phyloP scores from a whole-genome alignment of 1,140 invertebrate genomes.

The Drosophila watanabei region DNA sequence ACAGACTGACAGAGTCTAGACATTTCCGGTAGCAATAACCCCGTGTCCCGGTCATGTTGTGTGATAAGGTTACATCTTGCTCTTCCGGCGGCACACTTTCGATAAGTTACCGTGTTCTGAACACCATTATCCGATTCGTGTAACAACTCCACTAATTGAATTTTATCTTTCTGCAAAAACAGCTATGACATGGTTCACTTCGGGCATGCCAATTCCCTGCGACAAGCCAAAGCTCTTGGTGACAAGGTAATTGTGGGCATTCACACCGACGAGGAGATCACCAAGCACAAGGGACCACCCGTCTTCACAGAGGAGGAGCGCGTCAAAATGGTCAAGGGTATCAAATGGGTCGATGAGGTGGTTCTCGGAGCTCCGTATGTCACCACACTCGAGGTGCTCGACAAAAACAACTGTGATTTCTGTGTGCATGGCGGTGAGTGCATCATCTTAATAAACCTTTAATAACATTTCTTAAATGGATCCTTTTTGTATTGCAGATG shows the following conservation, averaged over 20 bases:
- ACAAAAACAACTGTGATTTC: constrained; percentile 99
- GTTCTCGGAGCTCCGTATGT: constrained; percentile 99
- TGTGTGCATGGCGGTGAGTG: constrained; percentile 98
- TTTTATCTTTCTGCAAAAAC: constrained; percentile 27
- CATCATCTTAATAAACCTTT: neutral
- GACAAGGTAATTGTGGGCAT: constrained; percentile 98
- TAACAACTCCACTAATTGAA: constrained; percentile 7
- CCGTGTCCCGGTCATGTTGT: neutral
- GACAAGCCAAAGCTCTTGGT: constrained; percentile 98
- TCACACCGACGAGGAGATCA: constrained; percentile 99
- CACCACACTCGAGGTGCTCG: constrained; percentile 98
- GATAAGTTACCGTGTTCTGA: neutral
- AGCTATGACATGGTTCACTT: constrained; percentile 99
- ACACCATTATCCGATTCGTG: neutral
- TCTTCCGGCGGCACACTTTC: constrained; percentile 16
- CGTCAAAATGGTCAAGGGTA: constrained; percentile 99
- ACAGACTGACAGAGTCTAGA: neutral
- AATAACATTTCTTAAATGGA: neutral
- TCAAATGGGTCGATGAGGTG: constrained; percentile 99
- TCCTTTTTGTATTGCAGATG: constrained; percentile 89
- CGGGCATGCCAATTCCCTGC: constrained; percentile 98
- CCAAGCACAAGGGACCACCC: constrained; percentile 99
- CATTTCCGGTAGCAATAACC: constrained; percentile 22
- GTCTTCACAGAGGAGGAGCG: constrained; percentile 99
- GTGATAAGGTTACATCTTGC: constrained; percentile 5